phyloP scores from a whole-genome alignment of 1,140 invertebrate species.

The Drosophila micromelanica region DNA sequence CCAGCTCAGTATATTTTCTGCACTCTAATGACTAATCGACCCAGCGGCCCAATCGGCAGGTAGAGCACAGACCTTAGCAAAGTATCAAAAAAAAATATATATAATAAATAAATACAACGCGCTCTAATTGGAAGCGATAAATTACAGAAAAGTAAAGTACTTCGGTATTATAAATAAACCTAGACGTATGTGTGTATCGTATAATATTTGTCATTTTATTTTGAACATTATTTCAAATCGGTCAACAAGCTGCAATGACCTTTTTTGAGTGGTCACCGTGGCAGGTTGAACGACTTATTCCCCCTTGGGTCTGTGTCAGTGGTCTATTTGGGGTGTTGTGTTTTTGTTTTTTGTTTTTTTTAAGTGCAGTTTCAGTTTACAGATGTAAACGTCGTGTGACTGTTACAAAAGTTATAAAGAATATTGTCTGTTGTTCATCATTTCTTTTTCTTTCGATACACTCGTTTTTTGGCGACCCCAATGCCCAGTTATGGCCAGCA shows the following conservation, averaged over 20 bases:
- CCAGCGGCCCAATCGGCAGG: slow-evolving; percentile 57
- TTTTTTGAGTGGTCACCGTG: slow-evolving; percentile 37
- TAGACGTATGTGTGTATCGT: background rate
- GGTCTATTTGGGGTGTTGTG: background rate
- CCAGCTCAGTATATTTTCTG: slow-evolving; percentile 23
- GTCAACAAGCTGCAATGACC: slow-evolving; percentile 58
- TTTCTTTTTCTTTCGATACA: slow-evolving; percentile 19
- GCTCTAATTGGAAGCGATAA: slow-evolving; percentile 73
- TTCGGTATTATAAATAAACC: no score
- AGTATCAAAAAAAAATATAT: slow-evolving; percentile 1
- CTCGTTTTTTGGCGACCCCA: slow-evolving; percentile 30
- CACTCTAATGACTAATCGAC: slow-evolving; percentile 75
- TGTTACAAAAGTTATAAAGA: slow-evolving; percentile 39
- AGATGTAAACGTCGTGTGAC: slow-evolving; percentile 25
- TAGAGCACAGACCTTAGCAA: slow-evolving; percentile 54
- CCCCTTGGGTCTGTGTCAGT: background rate
- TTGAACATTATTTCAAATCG: slow-evolving; percentile 27
- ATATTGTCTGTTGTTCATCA: slow-evolving; percentile 42
- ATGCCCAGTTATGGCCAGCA: slow-evolving; percentile 32
- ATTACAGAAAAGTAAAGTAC: slow-evolving; percentile 22
- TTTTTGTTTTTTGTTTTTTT: background rate
- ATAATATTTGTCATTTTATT: slow-evolving; percentile 32
- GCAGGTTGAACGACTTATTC: slow-evolving; percentile 65
- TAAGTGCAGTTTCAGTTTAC: slow-evolving; percentile 32
- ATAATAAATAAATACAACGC: slow-evolving; percentile 15